These are phyloP conservation scores for Sakesphorus luctuosus DNA, from an alignment of 2,113 vertebrate genomes.

Conservation along the genomic window DNA sequence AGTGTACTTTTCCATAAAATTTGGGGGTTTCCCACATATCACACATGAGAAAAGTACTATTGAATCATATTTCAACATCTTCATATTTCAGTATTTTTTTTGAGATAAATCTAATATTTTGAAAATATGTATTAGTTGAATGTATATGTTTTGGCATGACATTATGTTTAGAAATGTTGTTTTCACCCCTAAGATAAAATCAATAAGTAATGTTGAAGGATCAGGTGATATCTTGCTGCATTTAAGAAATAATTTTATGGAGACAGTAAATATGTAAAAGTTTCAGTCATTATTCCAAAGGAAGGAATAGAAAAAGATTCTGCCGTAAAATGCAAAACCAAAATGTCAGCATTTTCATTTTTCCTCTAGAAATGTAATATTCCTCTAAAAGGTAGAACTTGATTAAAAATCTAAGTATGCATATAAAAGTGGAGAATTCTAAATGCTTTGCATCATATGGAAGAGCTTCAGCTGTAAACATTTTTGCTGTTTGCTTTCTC, in stretches of 20 bases:
- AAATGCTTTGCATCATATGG: neutral
- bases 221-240: neutral
- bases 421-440: neutral
- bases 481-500: neutral
- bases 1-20: neutral
- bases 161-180: neutral
- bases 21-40: neutral
- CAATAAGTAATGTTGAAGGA: neutral
- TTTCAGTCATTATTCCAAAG: neutral
- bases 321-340: neutral
- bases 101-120: neutral
- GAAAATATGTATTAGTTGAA: neutral
- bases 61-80: neutral
- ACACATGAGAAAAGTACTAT: neutral
- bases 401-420: neutral
- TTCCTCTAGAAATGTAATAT: neutral
- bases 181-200: neutral
- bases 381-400: neutral
- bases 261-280: neutral
- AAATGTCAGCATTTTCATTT: neutral
- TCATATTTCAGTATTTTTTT: neutral
- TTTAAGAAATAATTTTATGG: neutral
- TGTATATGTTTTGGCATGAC: neutral
- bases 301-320: neutral
- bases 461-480: neutral